These are phyloP conservation scores for Mayetiola destructor DNA, from an alignment of 2,888 invertebrate species.

Conservation along the genomic window DNA sequence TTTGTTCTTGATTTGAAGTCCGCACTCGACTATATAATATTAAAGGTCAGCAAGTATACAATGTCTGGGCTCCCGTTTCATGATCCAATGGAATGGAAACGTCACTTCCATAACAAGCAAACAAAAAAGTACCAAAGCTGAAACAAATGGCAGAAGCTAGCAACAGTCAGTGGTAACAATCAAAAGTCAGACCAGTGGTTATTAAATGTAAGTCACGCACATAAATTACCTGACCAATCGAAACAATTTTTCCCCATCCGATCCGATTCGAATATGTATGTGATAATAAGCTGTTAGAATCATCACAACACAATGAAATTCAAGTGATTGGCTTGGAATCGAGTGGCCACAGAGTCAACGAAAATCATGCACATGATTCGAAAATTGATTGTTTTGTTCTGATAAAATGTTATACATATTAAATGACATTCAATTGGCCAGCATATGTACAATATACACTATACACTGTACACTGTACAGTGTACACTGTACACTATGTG, in stretches of 20 bases:
- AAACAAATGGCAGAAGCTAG: not conserved
- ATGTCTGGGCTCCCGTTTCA: too few relatives aligned
- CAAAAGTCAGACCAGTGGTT: not conserved
- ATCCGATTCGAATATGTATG: not conserved
- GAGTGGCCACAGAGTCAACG: not conserved
- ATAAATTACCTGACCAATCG: not conserved
- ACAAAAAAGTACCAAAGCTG: not conserved
- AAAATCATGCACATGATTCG: slow-evolving; percentile 1
- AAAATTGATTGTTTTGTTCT: not conserved
- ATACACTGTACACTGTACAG: not conserved
- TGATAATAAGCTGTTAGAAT: slow-evolving; percentile 4
- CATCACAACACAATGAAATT: too few relatives aligned
- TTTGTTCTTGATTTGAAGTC: too few relatives aligned
- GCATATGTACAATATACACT: not conserved
- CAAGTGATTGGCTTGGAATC: not conserved
- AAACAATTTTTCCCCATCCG: too few relatives aligned
- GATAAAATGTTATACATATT: not conserved
- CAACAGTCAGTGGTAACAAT: too few relatives aligned
- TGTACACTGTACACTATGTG: too few relatives aligned
- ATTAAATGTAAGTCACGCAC: not conserved
- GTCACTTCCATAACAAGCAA: not conserved
- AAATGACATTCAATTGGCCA: not conserved
- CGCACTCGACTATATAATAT: too few relatives aligned
- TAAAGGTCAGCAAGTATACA: too few relatives aligned
- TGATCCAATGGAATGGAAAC: not conserved